Conservation (phyloP, 2,797 vertebrate genomes). For the Labroides dimidiatus region DNA sequence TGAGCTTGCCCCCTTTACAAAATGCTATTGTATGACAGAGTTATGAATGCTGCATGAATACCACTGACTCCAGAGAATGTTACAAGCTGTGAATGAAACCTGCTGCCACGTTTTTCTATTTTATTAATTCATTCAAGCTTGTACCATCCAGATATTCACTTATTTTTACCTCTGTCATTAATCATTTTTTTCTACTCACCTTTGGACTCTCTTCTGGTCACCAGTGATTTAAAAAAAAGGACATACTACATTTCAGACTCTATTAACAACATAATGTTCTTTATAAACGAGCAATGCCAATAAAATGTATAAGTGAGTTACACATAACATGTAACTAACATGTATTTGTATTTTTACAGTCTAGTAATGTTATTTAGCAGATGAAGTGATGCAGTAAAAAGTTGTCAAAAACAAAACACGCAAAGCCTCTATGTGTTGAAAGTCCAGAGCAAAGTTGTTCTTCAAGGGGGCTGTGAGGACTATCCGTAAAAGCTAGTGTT, state of each 20-base stretch:
- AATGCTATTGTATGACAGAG: constrained; percentile 78
- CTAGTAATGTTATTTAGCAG: no score
- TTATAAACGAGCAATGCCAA: no score
- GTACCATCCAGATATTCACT: constrained; percentile 49
- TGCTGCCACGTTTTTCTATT: constrained; percentile 58
- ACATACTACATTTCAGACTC: no score
- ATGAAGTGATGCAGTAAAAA: constrained; percentile 5
- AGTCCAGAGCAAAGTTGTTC: not conserved
- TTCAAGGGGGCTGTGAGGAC: not conserved
- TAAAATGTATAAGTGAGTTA: no score
- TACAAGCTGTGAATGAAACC: constrained; percentile 70
- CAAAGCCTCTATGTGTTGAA: not conserved
- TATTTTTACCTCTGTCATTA: constrained; percentile 57
- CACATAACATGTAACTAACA: no score
- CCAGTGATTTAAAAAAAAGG: no score
- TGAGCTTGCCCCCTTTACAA: constrained; percentile 75
- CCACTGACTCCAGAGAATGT: constrained; percentile 77
- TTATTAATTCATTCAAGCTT: constrained; percentile 61
- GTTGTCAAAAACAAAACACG: not conserved
- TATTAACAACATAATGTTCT: no score
- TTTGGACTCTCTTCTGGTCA: constrained; percentile 51
- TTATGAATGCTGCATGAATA: constrained; percentile 80
- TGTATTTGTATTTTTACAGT: not conserved
- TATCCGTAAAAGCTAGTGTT: no score
- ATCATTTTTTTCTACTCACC: constrained; percentile 57